Conservation (phyloP, 2,888 invertebrate genomes). For the Diaprepes abbreviatus region DNA sequence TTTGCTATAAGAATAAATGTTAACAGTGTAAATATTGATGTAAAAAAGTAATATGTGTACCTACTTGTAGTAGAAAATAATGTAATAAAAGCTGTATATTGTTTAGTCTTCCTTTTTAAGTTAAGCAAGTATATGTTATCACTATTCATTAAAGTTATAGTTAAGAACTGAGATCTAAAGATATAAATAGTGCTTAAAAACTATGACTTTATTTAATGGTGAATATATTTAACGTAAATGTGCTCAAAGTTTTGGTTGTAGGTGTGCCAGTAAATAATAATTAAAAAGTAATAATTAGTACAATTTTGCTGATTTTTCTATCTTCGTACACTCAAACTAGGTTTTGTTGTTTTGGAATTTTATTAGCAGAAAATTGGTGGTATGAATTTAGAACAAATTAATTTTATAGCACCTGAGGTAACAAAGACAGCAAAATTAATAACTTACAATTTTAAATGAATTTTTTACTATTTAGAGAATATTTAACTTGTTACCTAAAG, state of each 20-base stretch:
- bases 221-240: neutral
- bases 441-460: too few relatives aligned
- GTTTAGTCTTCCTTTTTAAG: conserved; percentile 6
- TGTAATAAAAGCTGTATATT: neutral
- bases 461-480: too few relatives aligned
- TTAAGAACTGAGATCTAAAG: neutral
- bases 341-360: too few relatives aligned
- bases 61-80: conserved; percentile 6
- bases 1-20: conserved; percentile 6
- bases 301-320: too few relatives aligned
- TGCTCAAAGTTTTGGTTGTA: conserved; percentile 1
- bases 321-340: too few relatives aligned
- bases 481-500: too few relatives aligned
- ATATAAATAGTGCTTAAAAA: neutral
- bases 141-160: neutral
- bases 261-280: neutral
- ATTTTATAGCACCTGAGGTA: too few relatives aligned
- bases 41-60: conserved; percentile 17
- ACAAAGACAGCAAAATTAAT: too few relatives aligned
- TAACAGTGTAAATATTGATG: conserved; percentile 16
- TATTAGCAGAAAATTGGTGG: too few relatives aligned
- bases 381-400: too few relatives aligned
- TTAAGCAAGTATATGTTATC: too few relatives aligned
- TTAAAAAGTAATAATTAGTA: too few relatives aligned
- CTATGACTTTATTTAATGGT: neutral